These are phyloP conservation scores for Morone chrysops DNA, from an alignment of 2,113 vertebrate species.

Conservation along the genomic window DNA sequence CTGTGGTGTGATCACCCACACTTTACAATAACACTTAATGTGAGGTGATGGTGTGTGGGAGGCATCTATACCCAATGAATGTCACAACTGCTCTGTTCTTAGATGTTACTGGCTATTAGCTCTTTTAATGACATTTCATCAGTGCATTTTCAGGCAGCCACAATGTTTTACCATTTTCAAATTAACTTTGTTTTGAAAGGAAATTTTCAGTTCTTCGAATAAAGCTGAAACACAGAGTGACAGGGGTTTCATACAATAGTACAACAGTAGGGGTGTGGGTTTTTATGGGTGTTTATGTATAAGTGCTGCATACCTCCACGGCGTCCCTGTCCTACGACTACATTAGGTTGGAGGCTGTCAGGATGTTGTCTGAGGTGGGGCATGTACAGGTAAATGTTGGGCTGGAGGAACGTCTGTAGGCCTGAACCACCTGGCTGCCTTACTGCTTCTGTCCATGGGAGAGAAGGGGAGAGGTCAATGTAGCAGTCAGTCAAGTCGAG, in stretches of 20 bases:
- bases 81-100: background rate
- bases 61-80: background rate
- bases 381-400: conserved; percentile 83
- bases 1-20: background rate
- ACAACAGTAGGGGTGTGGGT: background rate
- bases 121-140: background rate
- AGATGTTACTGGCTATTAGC: background rate
- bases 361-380: conserved; percentile 85
- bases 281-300: background rate
- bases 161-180: background rate
- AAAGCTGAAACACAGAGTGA: background rate
- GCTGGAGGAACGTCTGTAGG: conserved; percentile 37
- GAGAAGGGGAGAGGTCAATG: background rate
- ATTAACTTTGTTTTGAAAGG: background rate
- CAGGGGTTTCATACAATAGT: background rate
- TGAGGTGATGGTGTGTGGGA: background rate
- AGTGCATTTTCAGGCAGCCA: background rate
- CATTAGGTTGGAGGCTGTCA: conserved; percentile 81
- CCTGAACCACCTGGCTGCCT: background rate
- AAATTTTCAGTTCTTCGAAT: background rate
- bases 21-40: background rate
- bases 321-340: conserved; percentile 85
- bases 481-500: background rate
- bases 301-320: conserved; percentile 80
- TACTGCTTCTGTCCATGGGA: conserved; percentile 30